Conservation (phyloP, 2,113 vertebrate genomes). For the Apteryx owenii region DNA sequence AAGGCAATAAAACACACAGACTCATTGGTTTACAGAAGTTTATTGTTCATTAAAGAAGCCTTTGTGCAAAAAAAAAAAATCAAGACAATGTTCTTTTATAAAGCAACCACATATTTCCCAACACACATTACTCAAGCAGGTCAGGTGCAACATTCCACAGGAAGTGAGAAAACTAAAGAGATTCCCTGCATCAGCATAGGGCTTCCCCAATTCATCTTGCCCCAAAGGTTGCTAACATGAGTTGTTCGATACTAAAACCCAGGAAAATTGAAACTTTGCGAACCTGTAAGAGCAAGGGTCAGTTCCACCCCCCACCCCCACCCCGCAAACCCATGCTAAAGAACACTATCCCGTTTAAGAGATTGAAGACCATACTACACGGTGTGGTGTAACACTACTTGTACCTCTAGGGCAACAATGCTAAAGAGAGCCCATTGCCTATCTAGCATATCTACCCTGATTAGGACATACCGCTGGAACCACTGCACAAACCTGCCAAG, state of each 20-base stretch:
- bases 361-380: accelerated
- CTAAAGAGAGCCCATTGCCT: neutral
- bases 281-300: neutral
- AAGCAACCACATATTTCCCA: slow-evolving; percentile 49
- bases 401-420: neutral
- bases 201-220: neutral
- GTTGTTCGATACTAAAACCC: neutral
- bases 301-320: neutral
- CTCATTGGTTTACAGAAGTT: neutral
- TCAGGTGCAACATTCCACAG: neutral
- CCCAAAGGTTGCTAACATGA: accelerated
- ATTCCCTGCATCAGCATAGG: neutral
- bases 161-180: neutral
- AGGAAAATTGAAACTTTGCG: neutral
- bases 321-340: neutral
- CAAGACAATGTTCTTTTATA: slow-evolving; percentile 49
- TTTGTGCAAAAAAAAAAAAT: slow-evolving; percentile 49
- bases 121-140: neutral
- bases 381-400: neutral
- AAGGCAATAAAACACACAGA: accelerated
- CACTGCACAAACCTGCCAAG: neutral
- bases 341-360: neutral
- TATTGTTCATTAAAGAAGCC: slow-evolving; percentile 73
- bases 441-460: neutral
- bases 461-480: neutral